Conservation (phyloP, 1,140 invertebrate species). For the Diabrotica undecimpunctata region DNA sequence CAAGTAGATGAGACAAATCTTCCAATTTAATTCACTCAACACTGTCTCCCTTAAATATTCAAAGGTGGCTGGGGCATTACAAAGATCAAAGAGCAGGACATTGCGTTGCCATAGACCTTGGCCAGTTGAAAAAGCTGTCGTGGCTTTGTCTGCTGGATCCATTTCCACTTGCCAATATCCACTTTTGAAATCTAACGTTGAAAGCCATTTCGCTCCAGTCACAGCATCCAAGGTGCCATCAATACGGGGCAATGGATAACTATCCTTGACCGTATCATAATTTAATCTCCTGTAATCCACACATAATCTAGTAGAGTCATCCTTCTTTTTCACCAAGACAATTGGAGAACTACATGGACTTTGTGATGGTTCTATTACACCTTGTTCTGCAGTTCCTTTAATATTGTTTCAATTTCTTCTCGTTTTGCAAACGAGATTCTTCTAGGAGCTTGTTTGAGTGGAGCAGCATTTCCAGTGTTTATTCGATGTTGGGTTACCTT, state of each 20-base stretch:
- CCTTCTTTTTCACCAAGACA: no score
- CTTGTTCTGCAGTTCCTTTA: background rate
- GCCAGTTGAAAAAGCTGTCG: constrained; percentile 28
- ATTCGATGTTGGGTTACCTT: background rate
- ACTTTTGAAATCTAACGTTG: constrained; percentile 44
- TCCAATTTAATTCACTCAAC: constrained; percentile 20
- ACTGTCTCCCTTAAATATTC: constrained; percentile 31
- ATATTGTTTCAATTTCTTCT: background rate
- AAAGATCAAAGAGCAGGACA: constrained; percentile 45
- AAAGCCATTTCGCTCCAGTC: no score
- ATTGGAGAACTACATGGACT: no score
- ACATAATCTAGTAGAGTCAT: constrained; percentile 41
- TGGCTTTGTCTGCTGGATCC: constrained; percentile 25
- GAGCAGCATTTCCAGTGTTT: background rate
- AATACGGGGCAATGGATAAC: constrained; percentile 51
- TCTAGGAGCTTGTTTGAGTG: background rate
- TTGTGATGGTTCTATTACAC: constrained; percentile 23
- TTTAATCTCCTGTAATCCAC: constrained; percentile 46
- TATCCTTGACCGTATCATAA: constrained; percentile 44
- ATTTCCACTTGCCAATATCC: constrained; percentile 31
- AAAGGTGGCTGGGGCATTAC: constrained; percentile 37
- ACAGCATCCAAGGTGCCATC: no score
- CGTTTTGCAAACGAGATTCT: background rate
- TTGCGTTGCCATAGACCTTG: constrained; percentile 31
- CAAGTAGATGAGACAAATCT: constrained; percentile 42